Base-by-base conservation (phyloP, 2,797 vertebrate genomes). In the Hapalemur alaotrensis region DNA sequence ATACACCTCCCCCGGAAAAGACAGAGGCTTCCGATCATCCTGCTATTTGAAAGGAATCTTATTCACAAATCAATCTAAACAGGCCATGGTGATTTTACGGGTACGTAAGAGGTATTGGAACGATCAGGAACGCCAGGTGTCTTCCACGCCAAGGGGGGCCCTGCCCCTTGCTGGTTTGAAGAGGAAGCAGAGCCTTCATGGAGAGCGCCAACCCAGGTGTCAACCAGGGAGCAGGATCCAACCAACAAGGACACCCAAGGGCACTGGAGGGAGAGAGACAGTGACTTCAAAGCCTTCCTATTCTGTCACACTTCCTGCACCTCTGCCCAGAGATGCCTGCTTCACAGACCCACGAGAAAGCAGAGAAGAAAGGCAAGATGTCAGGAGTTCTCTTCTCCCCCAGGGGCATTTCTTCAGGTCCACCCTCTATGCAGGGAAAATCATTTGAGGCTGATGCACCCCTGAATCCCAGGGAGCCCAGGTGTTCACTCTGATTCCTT, bases 11-110 rank as follows among this genome's bases (percentile, higher is more conserved):
- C 48, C 22, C 4, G 14, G 65, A 86, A 92, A 86, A 67, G 41
- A 48, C 0, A 69, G 69, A 81, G 38, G 69, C 52, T 52, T 73
- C 95, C 0, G 0, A 92, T 57, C 57, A 63, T 52, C 90, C 80
- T 75, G 80, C 35, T 69, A 46, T 85, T 97, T 75, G 57, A 91
- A 91, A 91, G 73, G 25, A 89, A 88, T 43, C 69, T 46, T 61
- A 69, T 11, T 35, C 30, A 70, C 17, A 61, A 81, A 84, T 78
- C 80, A 50, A 23, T 23, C 76, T 57, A 73, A 73, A 52, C 4
- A 41, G 70, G 78, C 23, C 0, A 0, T 14, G 65, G n/a, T 6
- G 67, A 82, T 65, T 85, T 75, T 22, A 46, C 2, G 41, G 78
- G 69, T n/a, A 30, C 2, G 12, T 18, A 46, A 46, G 50, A 93